A percentile compares a stretch with the other conserved stretches of the same genome.
Evolutionary conservation across 2,113 vertebrate species (phyloP).

Genomic region (Gambusia holbrooki): DNA sequence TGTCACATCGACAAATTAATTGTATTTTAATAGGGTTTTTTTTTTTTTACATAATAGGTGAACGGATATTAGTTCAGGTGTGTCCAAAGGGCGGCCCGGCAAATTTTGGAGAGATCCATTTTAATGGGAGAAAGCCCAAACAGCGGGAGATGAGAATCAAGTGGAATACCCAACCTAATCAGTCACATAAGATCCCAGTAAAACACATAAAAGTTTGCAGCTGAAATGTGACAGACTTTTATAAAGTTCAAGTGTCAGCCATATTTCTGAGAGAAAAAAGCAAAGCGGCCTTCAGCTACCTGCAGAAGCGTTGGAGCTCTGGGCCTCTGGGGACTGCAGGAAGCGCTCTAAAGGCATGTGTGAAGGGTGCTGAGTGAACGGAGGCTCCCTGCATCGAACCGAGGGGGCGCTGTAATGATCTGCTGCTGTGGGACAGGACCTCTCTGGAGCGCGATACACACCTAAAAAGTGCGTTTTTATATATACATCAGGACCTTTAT

Average conservation of each 20-base stretch:
- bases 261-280: not conserved
- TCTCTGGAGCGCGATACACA: slow-evolving; percentile 74
- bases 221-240: not conserved
- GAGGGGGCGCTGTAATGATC: slow-evolving; percentile 80
- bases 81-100: no score
- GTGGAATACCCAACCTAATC: not conserved
- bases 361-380: slow-evolving; percentile 83
- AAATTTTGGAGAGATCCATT: no score
- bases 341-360: slow-evolving; percentile 92
- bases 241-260: not conserved
- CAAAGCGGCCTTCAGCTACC: slow-evolving; percentile 67
- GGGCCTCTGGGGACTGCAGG: slow-evolving; percentile 87
- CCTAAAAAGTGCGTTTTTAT: slow-evolving; percentile 56
- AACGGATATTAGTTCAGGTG: no score
- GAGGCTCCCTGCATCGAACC: slow-evolving; percentile 81
- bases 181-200: not conserved
- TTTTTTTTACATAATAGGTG: not conserved
- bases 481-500: not conserved
- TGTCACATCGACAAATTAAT: not conserved
- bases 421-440: slow-evolving; percentile 62
- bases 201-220: not conserved
- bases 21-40: not conserved
- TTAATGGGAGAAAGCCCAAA: no score
- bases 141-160: no score
- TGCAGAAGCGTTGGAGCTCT: slow-evolving; percentile 70